These are phyloP conservation scores for Pomatostomus ruficeps DNA, from an alignment of 2,113 vertebrate genomes.

Conservation along the genomic window DNA sequence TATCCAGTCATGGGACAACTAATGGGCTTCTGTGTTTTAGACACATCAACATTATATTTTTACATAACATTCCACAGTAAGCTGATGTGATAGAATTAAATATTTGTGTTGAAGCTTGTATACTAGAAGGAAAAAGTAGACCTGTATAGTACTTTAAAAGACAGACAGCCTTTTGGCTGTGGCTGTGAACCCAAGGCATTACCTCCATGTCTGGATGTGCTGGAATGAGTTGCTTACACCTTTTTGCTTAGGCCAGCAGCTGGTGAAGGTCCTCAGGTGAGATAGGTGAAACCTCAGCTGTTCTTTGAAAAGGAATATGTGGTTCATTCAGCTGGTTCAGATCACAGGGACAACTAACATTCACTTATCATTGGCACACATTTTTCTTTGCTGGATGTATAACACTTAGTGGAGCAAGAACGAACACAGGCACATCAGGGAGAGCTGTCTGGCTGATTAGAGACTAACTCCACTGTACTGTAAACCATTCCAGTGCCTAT, in stretches of 20 bases:
- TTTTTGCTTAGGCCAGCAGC: not conserved
- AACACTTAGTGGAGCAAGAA: not conserved
- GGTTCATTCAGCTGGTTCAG: not conserved
- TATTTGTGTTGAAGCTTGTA: not conserved
- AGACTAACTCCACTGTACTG: not conserved
- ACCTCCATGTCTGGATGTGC: not conserved
- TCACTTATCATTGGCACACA: not conserved
- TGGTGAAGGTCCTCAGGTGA: not conserved
- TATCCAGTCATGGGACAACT: not conserved
- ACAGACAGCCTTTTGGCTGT: not conserved
- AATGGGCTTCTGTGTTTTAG: not conserved
- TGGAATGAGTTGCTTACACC: not conserved
- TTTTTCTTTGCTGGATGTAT: not conserved
- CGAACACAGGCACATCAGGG: not conserved
- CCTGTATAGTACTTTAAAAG: not conserved
- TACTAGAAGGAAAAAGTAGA: not conserved
- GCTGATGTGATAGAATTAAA: not conserved
- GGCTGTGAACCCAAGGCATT: not conserved
- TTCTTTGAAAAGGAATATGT: not conserved
- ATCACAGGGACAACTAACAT: not conserved
- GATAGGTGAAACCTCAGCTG: not conserved
- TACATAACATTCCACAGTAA: not conserved
- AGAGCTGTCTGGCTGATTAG: not conserved
- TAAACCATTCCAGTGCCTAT: not conserved
- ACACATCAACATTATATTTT: not conserved